Percentiles rank a stretch among this genome's conserved stretches.
phyloP scores from a whole-genome alignment of 2,797 vertebrate species.

The Micrastur ruficollis region DNA sequence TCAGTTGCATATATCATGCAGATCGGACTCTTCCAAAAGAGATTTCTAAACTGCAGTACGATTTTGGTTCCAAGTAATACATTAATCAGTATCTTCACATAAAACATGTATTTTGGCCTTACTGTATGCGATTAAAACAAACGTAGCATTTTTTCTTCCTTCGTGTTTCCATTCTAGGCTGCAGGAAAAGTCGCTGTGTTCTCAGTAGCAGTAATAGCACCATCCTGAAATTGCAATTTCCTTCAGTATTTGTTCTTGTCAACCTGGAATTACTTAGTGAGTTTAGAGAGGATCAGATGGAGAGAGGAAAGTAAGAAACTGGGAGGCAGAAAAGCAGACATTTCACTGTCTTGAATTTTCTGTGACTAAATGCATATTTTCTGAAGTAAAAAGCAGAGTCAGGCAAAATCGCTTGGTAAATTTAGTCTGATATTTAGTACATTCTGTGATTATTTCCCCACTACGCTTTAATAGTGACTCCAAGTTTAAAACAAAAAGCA shows the following conservation, averaged over 20 bases:
- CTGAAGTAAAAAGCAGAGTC: neutral
- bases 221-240: neutral
- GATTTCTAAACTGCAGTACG: neutral
- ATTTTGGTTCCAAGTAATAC: neutral
- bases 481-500: neutral
- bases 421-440: neutral
- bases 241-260: neutral
- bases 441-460: neutral
- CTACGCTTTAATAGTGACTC: neutral
- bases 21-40: neutral
- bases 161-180: neutral
- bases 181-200: neutral
- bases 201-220: neutral
- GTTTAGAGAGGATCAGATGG: neutral
- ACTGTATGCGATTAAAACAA: neutral
- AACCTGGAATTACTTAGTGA: neutral
- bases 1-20: neutral
- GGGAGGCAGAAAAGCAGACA: neutral
- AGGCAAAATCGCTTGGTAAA: neutral
- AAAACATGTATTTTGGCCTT: neutral
- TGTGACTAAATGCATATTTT: neutral
- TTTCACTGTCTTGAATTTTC: neutral
- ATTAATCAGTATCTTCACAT: neutral
- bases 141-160: neutral
- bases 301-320: neutral